Conservation (phyloP, 2,888 invertebrate species). For the Gerris lacustris region DNA sequence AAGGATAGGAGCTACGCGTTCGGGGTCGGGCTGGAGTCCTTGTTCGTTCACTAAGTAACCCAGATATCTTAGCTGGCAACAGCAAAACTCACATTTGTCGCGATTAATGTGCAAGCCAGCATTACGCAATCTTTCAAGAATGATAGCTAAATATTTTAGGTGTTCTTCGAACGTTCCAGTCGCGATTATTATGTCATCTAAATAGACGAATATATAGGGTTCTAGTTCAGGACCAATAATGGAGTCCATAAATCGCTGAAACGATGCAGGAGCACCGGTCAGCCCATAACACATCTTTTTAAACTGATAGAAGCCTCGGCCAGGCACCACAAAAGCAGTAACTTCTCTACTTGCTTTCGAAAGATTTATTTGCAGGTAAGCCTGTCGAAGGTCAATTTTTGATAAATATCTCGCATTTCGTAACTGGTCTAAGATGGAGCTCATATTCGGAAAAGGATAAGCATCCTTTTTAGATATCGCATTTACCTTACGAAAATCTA, state of each 20-base stretch:
- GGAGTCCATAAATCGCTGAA: neutral
- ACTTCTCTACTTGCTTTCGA: no score
- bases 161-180: slow-evolving; percentile 6
- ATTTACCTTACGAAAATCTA: no score
- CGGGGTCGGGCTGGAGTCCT: neutral
- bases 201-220: neutral
- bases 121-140: neutral
- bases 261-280: neutral
- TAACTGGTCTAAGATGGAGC: no score
- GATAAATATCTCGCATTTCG: no score
- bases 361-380: no score
- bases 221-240: slow-evolving; percentile 3
- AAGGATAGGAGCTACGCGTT: neutral
- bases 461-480: no score
- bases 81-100: slow-evolving; percentile 4
- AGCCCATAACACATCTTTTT: neutral
- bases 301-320: neutral
- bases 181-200: slow-evolving; percentile 2
- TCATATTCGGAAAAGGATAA: no score
- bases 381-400: no score
- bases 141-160: neutral
- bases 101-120: slow-evolving; percentile 4
- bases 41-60: slow-evolving; percentile 12
- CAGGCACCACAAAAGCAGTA: no score
- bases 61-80: slow-evolving; percentile 17